Evolutionary conservation across 2,113 vertebrate genomes (phyloP).

Genomic region (Protobothrops flavoviridis): DNA sequence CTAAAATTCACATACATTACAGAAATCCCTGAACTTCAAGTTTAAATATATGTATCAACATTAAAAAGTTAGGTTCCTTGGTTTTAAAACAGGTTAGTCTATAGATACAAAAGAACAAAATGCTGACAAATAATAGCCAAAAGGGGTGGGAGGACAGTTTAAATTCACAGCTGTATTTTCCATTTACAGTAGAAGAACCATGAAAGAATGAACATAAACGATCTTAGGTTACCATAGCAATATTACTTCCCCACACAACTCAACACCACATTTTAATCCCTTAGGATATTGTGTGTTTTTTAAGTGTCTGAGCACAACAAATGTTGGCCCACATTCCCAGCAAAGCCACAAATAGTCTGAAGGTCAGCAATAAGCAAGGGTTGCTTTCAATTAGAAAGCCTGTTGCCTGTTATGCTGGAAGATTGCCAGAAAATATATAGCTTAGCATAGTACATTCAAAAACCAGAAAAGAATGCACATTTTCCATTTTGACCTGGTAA

Average conservation of each 20-base stretch:
- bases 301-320: constrained; percentile 27
- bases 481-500: constrained; percentile 27
- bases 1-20: neutral
- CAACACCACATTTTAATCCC: constrained; percentile 19
- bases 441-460: constrained; percentile 20
- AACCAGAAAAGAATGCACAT: constrained; percentile 26
- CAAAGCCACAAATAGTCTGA: constrained; percentile 46
- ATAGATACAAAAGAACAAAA: constrained; percentile 23
- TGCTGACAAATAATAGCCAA: constrained; percentile 36
- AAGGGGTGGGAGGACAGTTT: neutral
- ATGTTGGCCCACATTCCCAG: constrained; percentile 36
- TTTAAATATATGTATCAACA: constrained; percentile 23
- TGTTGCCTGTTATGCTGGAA: constrained; percentile 53
- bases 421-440: constrained; percentile 31
- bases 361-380: constrained; percentile 55
- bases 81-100: constrained; percentile 28
- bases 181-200: constrained; percentile 15
- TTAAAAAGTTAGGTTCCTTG: constrained; percentile 25
- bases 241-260: constrained; percentile 23
- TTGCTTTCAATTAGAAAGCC: constrained; percentile 59
- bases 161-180: constrained; percentile 40
- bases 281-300: constrained; percentile 16
- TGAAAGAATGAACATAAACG: constrained; percentile 36
- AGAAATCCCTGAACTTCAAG: constrained; percentile 18
- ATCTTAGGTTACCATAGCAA: constrained; percentile 12